These are phyloP conservation scores for Mesochorus sp. DNA, from an alignment of 2,888 invertebrate genomes.

Conservation along the genomic window DNA sequence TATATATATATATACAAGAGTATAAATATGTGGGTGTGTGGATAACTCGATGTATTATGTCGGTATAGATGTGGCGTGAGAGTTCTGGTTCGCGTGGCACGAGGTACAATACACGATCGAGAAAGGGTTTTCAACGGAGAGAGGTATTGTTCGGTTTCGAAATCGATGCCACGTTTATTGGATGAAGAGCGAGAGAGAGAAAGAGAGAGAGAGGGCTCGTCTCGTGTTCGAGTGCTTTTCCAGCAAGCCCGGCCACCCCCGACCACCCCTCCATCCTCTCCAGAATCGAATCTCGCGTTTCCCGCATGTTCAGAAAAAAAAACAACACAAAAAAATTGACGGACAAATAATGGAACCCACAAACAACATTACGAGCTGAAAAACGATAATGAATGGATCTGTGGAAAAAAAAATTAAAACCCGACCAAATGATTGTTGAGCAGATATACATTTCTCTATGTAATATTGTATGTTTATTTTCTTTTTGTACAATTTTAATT, in stretches of 20 bases:
- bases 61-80: constrained; percentile 18
- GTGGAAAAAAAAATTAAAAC: background rate
- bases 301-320: constrained; percentile 45
- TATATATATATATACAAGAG: background rate
- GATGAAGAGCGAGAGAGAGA: background rate
- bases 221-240: constrained; percentile 46
- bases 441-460: too few relatives aligned
- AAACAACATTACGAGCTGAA: background rate
- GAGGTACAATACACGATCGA: constrained; percentile 35
- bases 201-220: constrained; percentile 8
- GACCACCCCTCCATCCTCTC: background rate
- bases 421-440: too few relatives aligned
- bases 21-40: constrained; percentile 1
- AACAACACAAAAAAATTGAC: constrained; percentile 1
- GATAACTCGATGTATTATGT: background rate
- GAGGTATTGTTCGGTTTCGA: constrained; percentile 74
- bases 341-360: constrained; percentile 5
- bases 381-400: background rate
- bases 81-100: constrained; percentile 26
- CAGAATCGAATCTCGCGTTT: constrained; percentile 46
- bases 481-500: too few relatives aligned
- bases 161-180: constrained; percentile 76
- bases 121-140: constrained; percentile 51
- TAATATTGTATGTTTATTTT: too few relatives aligned
- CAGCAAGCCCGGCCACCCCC: constrained; percentile 4